Evolutionary conservation across 2,797 vertebrate species (phyloP), one percentile per base, ranked within the genome.

Genomic region (Scarus forsteni): DNA sequence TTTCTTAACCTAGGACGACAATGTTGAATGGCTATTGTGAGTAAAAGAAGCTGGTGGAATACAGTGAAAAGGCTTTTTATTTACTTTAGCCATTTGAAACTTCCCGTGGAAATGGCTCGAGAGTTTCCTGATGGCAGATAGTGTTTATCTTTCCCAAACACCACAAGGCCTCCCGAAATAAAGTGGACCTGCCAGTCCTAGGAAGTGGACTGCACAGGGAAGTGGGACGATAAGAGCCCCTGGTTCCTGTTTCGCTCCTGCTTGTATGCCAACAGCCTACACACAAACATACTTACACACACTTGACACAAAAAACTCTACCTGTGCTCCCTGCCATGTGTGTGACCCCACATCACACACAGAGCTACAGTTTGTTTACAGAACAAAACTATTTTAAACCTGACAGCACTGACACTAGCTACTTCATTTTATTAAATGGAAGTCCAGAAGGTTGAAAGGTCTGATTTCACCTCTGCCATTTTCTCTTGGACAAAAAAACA

Each of bases 91-190:
- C 95, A 97, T 97, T 96, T 96, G 95, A 98, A 97, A 98, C 96
- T 98, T 99, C 98, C 98, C 92, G 95, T 98, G 97, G 97, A 98
- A 99, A 99, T 93, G 92, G 94, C 95, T 96, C 93, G 90, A 97
- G 96, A 96, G 96, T 97, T 98, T 99, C 98, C 98, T 98, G 98
- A 97, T 97, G 96, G 96, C 96, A 98, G 97, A 98, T 97, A 97
- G 96, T 98, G 97, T 99, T 99, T 99, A 98, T 99, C 97, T 99
- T 98, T 97, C 96, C 95, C 95, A 91, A 97, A 97, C 96, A 96
- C 97, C 96, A 95, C 95, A 95, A 97, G 95, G 95, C 96, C 96
- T 97, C 96, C 97, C 94, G 94, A 98, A 98, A 99, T 99, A 99
- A 98, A 97, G 96, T 87, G 93, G 90, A 90, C 92, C 94, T 95